Percentiles rank a stretch among this genome's conserved stretches.
Conservation (phyloP, 2,797 vertebrate genomes). For the Eulemur coronatus region DNA sequence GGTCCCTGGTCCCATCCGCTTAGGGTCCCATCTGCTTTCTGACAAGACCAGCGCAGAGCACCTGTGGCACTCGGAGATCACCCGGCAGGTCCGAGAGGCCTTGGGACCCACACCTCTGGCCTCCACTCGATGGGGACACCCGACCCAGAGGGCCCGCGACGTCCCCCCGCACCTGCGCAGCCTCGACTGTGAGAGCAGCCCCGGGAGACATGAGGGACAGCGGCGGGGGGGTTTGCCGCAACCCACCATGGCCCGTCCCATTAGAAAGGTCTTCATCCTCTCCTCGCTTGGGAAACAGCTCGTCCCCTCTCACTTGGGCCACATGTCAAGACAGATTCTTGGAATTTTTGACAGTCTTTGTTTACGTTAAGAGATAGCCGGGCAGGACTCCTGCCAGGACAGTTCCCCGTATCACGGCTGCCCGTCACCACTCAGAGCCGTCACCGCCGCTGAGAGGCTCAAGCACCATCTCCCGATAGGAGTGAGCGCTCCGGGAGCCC, state of each 20-base stretch:
- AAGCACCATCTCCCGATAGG: background rate
- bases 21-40: rapidly evolving
- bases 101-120: too few relatives aligned
- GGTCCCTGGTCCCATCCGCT: rapidly evolving
- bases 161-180: too few relatives aligned
- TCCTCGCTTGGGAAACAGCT: background rate
- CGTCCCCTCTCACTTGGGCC: background rate
- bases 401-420: background rate
- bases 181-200: background rate
- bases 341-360: constrained; percentile 16
- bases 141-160: too few relatives aligned
- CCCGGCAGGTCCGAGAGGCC: too few relatives aligned
- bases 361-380: background rate
- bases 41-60: rapidly evolving
- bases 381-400: background rate
- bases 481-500: background rate
- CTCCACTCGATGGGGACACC: too few relatives aligned
- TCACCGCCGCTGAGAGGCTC: rapidly evolving
- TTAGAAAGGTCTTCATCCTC: background rate
- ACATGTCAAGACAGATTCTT: background rate
- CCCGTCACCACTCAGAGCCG: background rate
- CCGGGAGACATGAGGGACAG: too few relatives aligned
- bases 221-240: background rate
- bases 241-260: too few relatives aligned
- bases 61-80: too few relatives aligned